Percentiles rank a stretch among this genome's conserved stretches.
These are phyloP conservation scores for Pristionchus japonicus DNA, from an alignment of 2,888 invertebrate species.

Conservation along the genomic window DNA sequence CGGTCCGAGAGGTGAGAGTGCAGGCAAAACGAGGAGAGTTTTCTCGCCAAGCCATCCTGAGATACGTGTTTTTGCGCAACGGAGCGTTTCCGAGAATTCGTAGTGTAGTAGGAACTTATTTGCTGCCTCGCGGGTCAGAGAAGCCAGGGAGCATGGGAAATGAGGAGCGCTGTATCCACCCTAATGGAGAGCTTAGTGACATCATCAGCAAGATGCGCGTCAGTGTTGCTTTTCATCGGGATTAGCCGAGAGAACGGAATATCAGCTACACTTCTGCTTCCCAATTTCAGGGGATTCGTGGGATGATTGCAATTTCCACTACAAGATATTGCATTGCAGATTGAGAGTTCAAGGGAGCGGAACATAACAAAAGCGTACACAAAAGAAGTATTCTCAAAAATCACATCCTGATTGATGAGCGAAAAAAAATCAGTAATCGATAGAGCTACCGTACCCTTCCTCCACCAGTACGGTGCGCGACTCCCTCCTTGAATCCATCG, in stretches of 20 bases:
- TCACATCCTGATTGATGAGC: too few species aligned
- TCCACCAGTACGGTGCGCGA: slow-evolving; percentile 59
- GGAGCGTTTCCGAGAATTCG: not conserved
- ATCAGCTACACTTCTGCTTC: not conserved
- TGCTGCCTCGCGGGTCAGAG: not conserved
- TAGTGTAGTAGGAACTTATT: not conserved
- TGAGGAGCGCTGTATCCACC: not conserved
- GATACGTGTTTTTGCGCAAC: not conserved
- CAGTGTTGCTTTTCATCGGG: not conserved
- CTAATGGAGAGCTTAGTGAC: not conserved
- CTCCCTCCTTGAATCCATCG: slow-evolving; percentile 75
- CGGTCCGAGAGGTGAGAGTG: too few species aligned
- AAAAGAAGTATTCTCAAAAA: too few species aligned
- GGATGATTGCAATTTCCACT: not conserved
- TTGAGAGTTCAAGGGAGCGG: too few species aligned
- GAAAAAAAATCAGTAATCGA: not conserved
- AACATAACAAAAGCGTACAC: too few species aligned
- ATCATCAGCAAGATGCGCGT: not conserved
- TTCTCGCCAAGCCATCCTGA: too few species aligned
- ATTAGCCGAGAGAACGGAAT: not conserved
- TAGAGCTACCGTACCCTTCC: slow-evolving; percentile 47
- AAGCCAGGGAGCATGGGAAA: not conserved
- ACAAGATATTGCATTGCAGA: too few species aligned
- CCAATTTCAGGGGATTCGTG: not conserved
- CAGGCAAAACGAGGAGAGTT: too few species aligned